A percentile compares a stretch with the other conserved stretches of the same genome.
These are phyloP conservation scores for Delphinus delphis DNA, from an alignment of 2,113 vertebrate species.

Conservation along the genomic window DNA sequence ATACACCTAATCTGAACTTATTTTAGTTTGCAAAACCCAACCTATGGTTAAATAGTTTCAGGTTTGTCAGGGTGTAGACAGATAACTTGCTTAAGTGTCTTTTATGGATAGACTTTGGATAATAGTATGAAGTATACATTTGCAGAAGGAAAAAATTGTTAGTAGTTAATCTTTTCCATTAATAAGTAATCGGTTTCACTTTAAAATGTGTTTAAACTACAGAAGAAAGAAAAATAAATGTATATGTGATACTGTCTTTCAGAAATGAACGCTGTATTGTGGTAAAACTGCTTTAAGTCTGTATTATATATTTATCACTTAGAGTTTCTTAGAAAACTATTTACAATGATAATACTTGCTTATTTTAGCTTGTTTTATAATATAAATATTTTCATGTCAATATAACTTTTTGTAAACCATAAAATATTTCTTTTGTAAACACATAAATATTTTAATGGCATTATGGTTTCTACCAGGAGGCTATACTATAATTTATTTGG, in stretches of 20 bases:
- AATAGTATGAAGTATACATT: background rate
- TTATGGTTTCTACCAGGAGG: background rate
- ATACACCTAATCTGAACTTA: background rate
- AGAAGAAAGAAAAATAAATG: background rate
- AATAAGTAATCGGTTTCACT: background rate
- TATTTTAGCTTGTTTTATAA: conserved; percentile 1
- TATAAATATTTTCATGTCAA: background rate
- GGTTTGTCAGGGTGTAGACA: background rate
- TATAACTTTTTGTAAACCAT: background rate
- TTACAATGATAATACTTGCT: background rate
- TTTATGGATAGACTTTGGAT: background rate
- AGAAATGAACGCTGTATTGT: background rate
- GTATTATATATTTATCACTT: background rate
- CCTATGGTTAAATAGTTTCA: background rate
- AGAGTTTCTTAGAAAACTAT: background rate
- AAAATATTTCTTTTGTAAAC: background rate
- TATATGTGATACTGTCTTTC: background rate
- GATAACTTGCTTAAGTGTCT: background rate
- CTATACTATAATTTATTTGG: background rate
- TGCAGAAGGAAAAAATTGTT: background rate
- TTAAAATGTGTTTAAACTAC: conserved; percentile 6
- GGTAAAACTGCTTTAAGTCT: background rate
- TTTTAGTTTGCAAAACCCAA: background rate
- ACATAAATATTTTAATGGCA: background rate
- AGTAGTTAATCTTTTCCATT: background rate